Conservation (phyloP, 2,888 invertebrate species). For the Cephus rjabovi region DNA sequence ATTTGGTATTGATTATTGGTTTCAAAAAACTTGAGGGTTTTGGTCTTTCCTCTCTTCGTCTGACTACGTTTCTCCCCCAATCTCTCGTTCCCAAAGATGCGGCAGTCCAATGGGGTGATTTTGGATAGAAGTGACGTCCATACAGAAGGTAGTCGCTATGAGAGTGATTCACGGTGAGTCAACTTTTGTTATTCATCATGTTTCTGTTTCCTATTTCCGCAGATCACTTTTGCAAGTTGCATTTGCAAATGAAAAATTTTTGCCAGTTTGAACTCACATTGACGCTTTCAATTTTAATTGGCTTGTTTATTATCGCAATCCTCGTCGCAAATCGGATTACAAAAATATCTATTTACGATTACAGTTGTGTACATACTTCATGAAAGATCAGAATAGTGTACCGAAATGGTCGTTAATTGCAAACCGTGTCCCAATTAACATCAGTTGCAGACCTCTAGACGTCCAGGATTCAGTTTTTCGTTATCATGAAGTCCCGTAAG, state of each 20-base stretch:
- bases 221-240: not conserved
- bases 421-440: not conserved
- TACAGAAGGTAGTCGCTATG: not conserved
- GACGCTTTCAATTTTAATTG: not conserved
- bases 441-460: no score
- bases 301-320: not conserved
- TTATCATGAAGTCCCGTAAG: not conserved
- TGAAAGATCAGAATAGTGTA: not conserved
- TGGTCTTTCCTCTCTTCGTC: constrained; percentile 16
- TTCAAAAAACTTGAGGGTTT: constrained; percentile 29
- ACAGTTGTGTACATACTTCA: not conserved
- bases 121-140: not conserved
- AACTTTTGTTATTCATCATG: not conserved
- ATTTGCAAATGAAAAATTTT: not conserved
- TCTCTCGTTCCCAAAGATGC: not conserved
- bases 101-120: not conserved
- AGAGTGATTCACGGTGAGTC: not conserved
- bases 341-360: not conserved
- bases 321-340: not conserved
- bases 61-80: constrained; percentile 10
- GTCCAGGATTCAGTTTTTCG: not conserved
- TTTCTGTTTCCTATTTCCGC: not conserved
- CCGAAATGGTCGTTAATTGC: not conserved
- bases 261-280: not conserved
- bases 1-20: constrained; percentile 36